A percentile compares a stretch with the other conserved stretches of the same genome.
These are phyloP conservation scores for Anoplius nigerrimus DNA, from an alignment of 2,888 invertebrate species.

Conservation along the genomic window DNA sequence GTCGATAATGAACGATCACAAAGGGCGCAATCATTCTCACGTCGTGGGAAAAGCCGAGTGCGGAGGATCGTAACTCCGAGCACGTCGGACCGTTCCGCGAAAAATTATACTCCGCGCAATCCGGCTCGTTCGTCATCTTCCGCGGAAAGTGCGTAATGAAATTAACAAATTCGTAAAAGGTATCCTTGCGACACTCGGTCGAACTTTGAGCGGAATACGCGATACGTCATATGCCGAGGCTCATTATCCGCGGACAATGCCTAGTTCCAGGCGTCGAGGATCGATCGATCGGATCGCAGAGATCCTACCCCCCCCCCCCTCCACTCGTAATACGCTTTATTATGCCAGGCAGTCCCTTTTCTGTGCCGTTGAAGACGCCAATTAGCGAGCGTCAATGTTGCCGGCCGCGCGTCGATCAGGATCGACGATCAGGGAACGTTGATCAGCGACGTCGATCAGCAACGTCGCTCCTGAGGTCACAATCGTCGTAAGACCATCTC, in stretches of 20 bases:
- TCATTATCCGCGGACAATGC: constrained; percentile 42
- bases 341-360: constrained; percentile 3
- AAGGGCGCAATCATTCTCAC: too few relatives aligned
- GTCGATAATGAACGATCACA: too few relatives aligned
- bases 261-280: constrained; percentile 13
- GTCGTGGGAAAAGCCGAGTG: too few relatives aligned
- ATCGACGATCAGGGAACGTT: constrained; percentile 30
- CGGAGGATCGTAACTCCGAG: too few relatives aligned
- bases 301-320: constrained; percentile 33
- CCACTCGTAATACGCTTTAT: too few relatives aligned
- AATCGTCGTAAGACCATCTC: constrained; percentile 43
- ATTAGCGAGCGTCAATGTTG: constrained; percentile 43
- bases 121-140: too few relatives aligned
- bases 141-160: too few relatives aligned
- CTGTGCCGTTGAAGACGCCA: constrained; percentile 38
- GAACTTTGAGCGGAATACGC: too few relatives aligned
- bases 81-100: too few relatives aligned
- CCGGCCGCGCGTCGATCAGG: constrained; percentile 35
- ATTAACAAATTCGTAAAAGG: too few relatives aligned
- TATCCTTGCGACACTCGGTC: too few relatives aligned
- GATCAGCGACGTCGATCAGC: background rate
- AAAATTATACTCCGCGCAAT: too few relatives aligned
- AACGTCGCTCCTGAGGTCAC: background rate
- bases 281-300: background rate
- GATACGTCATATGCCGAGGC: constrained; percentile 34